A percentile compares a stretch with the other conserved stretches of the same genome.
These are phyloP conservation scores for Diuraphis noxia DNA, from an alignment of 1,140 invertebrate genomes.

Conservation along the genomic window DNA sequence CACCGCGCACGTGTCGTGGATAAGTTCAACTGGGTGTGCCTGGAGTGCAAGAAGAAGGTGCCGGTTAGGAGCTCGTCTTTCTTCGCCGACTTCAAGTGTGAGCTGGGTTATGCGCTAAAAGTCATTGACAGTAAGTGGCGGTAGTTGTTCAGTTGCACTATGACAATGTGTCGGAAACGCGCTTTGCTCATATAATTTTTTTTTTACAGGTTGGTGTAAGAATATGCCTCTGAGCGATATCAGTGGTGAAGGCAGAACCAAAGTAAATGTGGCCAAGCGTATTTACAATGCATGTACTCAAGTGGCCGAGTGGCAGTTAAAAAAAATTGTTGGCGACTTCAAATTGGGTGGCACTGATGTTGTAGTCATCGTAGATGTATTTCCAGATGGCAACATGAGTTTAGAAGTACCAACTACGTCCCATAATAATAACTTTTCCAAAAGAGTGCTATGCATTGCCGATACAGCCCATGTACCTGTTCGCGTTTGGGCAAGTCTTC, in stretches of 20 bases:
- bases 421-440: constrained; percentile 58
- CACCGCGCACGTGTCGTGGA: constrained; percentile 58
- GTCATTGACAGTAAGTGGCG: constrained; percentile 53
- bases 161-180: neutral
- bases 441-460: constrained; percentile 58
- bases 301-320: constrained; percentile 58
- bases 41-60: constrained; percentile 58
- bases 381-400: constrained; percentile 59
- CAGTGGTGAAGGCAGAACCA: constrained; percentile 50
- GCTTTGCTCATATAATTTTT: neutral
- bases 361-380: constrained; percentile 59
- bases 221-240: constrained; percentile 42
- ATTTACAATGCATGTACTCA: constrained; percentile 58
- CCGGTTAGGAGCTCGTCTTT: constrained; percentile 58
- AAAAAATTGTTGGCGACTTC: constrained; percentile 57
- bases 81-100: constrained; percentile 58
- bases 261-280: constrained; percentile 57
- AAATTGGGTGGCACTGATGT: constrained; percentile 55
- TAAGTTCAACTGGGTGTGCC: constrained; percentile 59
- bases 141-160: neutral
- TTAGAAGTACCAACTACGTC: constrained; percentile 55
- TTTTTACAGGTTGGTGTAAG: constrained; percentile 53
- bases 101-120: constrained; percentile 57
- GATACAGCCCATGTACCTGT: constrained; percentile 58
- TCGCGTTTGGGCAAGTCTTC: constrained; percentile 57